Evolutionary conservation across 2,113 vertebrate species (phyloP), one percentile per base, ranked within the genome.

Genomic region (Scomber japonicus): DNA sequence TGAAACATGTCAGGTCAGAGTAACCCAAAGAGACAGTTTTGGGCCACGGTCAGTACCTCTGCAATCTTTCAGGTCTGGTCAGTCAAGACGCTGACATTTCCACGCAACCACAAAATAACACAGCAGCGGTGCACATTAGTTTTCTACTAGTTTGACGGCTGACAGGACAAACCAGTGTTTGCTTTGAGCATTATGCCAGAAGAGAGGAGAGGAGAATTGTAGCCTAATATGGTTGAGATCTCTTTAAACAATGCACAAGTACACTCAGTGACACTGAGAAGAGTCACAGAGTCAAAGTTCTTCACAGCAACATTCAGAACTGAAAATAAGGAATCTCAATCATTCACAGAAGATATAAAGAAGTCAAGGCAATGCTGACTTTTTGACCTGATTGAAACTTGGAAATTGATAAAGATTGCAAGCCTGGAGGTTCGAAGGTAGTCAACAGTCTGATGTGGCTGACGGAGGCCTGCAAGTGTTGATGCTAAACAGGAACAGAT

Each of bases 401-500:
- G 11, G n/a, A 16, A 70, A 27, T 21, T 59, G 48, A 17, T 68
- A 30, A 78, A 40, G 51, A 61, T 49, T 6, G 19, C 17, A 45
- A 46, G 51, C 60, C 9, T 14, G n/a, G 31, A 61, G 35, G 49
- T 67, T 31, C 45, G 49, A 31, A 54, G 65, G 56, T n/a, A 76
- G 73, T 48, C 75, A 46, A 12, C 15, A 67, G 7, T n/a, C 27
- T 48, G 24, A 70, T 71, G 31, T 30, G 45, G 35, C 48, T 63
- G 31, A 74, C 86, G 57, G 70, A 49, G 79, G 30, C 35, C 40
- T 61, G 59, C 60, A 61, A 65, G 80, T 77, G 71, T 71, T 81
- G 85, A 81, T 61, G 50, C 78, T 91, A 83, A 93, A 82, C 81
- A 83, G 78, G 73, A 94, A 67, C 93, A 94, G 81, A 88, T 90